Conservation (phyloP, 2,797 vertebrate species). For the Picus viridis region DNA sequence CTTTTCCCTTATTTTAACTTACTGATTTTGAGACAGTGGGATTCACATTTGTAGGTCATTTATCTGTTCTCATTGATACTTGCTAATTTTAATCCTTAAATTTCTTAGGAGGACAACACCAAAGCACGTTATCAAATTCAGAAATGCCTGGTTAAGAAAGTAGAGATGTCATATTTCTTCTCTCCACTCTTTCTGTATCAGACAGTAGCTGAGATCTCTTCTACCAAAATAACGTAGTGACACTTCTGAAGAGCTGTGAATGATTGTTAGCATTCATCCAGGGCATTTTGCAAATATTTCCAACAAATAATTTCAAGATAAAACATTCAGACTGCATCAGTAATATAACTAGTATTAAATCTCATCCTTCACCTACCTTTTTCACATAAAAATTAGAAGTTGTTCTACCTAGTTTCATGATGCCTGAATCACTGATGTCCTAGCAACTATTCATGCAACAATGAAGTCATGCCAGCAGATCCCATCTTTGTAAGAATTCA, state of each 20-base stretch:
- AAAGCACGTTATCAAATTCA: neutral
- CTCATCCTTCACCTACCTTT: neutral
- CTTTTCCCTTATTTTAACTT: neutral
- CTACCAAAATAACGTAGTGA: neutral
- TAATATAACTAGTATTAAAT: neutral
- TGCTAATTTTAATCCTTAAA: neutral
- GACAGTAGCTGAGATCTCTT: neutral
- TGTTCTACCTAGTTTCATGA: neutral
- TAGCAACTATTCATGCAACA: neutral
- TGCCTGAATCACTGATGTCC: neutral
- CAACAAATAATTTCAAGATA: neutral
- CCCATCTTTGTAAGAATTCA: neutral
- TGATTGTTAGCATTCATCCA: neutral
- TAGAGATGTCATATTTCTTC: neutral
- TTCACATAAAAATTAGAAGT: neutral
- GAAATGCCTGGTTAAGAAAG: neutral
- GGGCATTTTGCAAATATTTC: neutral
- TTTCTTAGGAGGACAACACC: neutral
- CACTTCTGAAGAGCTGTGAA: neutral
- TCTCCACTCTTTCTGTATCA: neutral
- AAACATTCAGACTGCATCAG: neutral
- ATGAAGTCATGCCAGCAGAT: neutral
- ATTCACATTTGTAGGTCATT: neutral
- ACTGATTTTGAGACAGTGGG: neutral
- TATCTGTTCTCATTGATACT: neutral